These are phyloP conservation scores for Magallana nippona DNA, from an alignment of 2,888 invertebrate species.

Conservation along the genomic window DNA sequence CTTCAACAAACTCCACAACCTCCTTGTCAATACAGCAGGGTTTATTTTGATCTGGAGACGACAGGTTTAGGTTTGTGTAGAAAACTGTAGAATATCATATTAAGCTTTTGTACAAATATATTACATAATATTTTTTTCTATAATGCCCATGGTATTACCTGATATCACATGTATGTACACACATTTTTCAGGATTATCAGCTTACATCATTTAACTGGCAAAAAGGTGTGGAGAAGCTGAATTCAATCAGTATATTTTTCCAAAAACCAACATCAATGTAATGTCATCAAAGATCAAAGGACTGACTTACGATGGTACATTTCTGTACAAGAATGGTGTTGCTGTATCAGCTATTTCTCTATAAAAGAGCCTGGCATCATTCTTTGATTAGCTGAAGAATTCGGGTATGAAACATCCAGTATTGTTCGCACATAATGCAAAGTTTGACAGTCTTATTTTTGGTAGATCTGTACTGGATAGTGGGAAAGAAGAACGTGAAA, in stretches of 20 bases:
- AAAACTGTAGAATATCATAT: no score
- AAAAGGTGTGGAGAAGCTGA: slow-evolving; percentile 8
- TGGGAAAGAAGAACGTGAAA: neutral
- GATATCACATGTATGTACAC: neutral
- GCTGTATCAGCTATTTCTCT: neutral
- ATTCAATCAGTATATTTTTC: slow-evolving; percentile 9
- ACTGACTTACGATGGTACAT: neutral
- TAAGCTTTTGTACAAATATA: no score
- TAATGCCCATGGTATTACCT: no score
- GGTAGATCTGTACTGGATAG: no score
- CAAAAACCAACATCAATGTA: neutral
- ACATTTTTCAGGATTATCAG: no score
- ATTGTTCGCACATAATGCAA: neutral
- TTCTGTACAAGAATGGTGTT: neutral
- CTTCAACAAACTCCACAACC: no score
- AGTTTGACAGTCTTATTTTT: neutral
- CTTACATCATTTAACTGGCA: neutral
- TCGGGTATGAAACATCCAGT: neutral
- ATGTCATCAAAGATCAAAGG: neutral
- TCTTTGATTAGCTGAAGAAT: neutral
- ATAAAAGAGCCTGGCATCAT: neutral
- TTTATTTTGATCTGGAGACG: no score
- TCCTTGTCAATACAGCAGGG: no score
- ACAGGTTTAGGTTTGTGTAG: no score
- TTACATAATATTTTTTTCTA: no score